A percentile compares a stretch with the other conserved stretches of the same genome.
These are phyloP conservation scores for Malacoraja senta DNA, from an alignment of 2,797 vertebrate species.

Conservation along the genomic window DNA sequence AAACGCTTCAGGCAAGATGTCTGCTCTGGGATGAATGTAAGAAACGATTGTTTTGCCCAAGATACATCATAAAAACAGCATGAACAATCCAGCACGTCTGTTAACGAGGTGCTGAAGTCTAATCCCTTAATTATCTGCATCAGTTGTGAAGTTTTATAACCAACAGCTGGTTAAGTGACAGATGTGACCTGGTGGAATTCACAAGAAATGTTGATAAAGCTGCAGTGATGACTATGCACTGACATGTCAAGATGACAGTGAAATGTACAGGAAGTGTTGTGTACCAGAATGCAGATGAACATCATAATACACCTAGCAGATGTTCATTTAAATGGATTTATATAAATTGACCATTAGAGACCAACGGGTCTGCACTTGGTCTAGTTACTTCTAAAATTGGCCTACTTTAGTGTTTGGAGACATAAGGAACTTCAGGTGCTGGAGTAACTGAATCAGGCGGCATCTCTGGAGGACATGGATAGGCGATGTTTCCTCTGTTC, in stretches of 20 bases:
- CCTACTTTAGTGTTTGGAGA: too few species aligned
- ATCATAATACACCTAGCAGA: background rate
- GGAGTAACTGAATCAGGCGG: too few species aligned
- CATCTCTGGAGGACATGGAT: too few species aligned
- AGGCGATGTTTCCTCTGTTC: too few species aligned
- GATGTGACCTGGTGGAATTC: background rate
- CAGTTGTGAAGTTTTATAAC: background rate
- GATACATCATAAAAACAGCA: background rate
- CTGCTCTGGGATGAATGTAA: background rate
- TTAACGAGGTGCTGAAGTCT: background rate
- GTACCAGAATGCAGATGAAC: background rate
- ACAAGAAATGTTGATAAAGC: background rate
- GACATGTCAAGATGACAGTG: background rate
- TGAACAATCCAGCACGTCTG: background rate
- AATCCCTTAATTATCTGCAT: background rate
- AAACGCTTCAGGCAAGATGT: constrained; percentile 12
- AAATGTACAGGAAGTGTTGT: background rate
- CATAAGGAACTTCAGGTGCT: too few species aligned
- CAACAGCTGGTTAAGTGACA: background rate
- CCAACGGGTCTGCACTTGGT: too few species aligned
- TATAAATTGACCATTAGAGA: background rate
- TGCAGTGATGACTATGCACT: background rate
- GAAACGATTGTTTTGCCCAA: background rate
- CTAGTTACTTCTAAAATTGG: too few species aligned
- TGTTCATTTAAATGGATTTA: background rate